Evolutionary conservation across 1,140 invertebrate genomes (phyloP), one percentile per base, ranked within the genome.

Genomic region (Sycobia sp.): DNA sequence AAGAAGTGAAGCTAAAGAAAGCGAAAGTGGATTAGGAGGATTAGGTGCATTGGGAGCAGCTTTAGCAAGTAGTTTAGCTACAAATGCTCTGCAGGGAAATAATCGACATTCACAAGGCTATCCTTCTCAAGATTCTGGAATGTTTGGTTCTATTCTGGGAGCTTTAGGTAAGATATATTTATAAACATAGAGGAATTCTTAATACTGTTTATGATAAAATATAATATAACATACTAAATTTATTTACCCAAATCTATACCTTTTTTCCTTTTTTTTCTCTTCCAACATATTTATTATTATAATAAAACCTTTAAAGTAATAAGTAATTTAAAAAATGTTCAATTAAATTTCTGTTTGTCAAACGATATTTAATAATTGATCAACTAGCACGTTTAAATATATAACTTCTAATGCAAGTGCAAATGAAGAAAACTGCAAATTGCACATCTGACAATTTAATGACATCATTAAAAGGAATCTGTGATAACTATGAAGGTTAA

Each of bases 111-210:
- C 68, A 61, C 69, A 79, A 71, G 72, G 74, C 5, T 80, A 80
- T 69, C 77, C 80, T 4, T 9, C 66, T 27, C 71, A 74, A 41
- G 66, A 71, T 54, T 47, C 61, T 10, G 69, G 73, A 27, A 71
- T 81, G 54, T 67, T 82, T n/a, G 80, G 71, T 7, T 81, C 79
- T 54, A 67, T 82, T 66, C 65, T 82, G 18, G 78, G 77, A 66
- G 73, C 79, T 44, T 68, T 81, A 43, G 79, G 80, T 82, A 74
- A 43, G 41, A 32, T 2, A 51, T 20, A 55, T 58, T 59, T 36
- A 27, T 56, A 46, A 38, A 55, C 7, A 27, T 9, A 14, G 5
- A 38, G 8, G n/a, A 0, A 25, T 55, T 39, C 22, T 23, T 8
- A 54, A 29, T n/a, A 14, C 13, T 47, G 14, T 4, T 23, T n/a